Evolutionary conservation across 2,888 invertebrate genomes (phyloP).

Genomic region (Cephus nigrinus): DNA sequence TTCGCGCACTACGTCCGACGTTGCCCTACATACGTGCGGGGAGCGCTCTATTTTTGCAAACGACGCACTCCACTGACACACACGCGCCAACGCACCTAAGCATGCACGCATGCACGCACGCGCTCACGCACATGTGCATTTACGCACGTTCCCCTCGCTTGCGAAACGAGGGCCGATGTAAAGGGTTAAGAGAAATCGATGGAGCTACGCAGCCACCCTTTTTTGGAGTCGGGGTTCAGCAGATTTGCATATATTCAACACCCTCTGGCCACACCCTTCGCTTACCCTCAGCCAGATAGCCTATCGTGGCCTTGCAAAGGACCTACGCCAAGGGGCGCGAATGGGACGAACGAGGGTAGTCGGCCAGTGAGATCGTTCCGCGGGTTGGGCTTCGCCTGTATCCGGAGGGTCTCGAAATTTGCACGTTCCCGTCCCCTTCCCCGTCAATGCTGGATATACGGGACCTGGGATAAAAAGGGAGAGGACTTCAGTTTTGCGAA

Average conservation of each 20-base stretch:
- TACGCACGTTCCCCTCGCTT: conserved; percentile 27
- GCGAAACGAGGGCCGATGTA: conserved; percentile 11
- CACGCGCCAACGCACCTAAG: neutral
- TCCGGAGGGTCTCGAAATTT: neutral
- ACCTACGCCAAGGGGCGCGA: neutral
- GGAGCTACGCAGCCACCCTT: conserved; percentile 48
- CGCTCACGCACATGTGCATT: neutral
- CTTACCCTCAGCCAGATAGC: conserved; percentile 14
- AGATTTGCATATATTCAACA: neutral
- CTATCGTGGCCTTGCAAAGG: neutral
- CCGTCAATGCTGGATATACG: neutral
- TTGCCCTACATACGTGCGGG: conserved; percentile 4
- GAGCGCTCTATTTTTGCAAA: conserved; percentile 3
- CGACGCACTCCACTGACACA: neutral
- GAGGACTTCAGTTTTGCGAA: conserved; percentile 4
- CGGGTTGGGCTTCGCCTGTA: neutral
- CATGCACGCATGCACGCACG: neutral
- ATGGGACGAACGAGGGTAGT: conserved; percentile 6
- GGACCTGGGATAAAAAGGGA: neutral
- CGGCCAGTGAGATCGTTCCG: conserved; percentile 1
- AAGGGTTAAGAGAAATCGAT: conserved; percentile 58
- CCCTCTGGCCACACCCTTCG: conserved; percentile 47
- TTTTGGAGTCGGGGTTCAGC: conserved; percentile 18
- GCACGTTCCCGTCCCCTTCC: neutral
- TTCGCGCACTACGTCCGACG: neutral